phyloP scores from a whole-genome alignment of 2,888 invertebrate species.

The Amblyteles armatorius region DNA sequence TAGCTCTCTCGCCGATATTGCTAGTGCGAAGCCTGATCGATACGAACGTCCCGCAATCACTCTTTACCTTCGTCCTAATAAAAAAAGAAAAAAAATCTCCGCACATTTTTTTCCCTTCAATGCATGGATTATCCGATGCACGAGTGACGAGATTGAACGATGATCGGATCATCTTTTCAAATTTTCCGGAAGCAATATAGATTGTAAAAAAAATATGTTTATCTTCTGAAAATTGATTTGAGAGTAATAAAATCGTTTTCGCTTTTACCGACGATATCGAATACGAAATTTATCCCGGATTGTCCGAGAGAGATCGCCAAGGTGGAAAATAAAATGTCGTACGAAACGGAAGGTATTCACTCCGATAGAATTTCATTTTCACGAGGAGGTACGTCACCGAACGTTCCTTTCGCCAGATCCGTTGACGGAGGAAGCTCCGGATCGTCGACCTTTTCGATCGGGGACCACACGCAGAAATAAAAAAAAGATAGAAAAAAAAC shows the following conservation, averaged over 20 bases:
- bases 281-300: neutral
- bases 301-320: slow-evolving; percentile 3
- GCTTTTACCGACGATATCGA: neutral
- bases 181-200: neutral
- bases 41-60: slow-evolving; percentile 32
- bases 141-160: neutral
- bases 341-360: neutral
- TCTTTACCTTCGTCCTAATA: neutral
- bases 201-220: neutral
- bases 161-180: neutral
- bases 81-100: neutral
- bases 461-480: slow-evolving; percentile 28
- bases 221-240: neutral
- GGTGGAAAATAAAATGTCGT: slow-evolving; percentile 5
- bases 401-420: neutral
- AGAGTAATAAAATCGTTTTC: neutral
- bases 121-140: slow-evolving; percentile 1
- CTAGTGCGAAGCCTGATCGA: slow-evolving; percentile 55
- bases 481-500: slow-evolving; percentile 10
- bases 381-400: slow-evolving; percentile 9
- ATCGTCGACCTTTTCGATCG: slow-evolving; percentile 41
- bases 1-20: slow-evolving; percentile 22
- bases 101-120: slow-evolving; percentile 7
- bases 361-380: slow-evolving; percentile 28
- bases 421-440: slow-evolving; percentile 10